A percentile compares a stretch with the other conserved stretches of the same genome.
phyloP scores from a whole-genome alignment of 2,888 invertebrate species.

The Agrypnus murinus region DNA sequence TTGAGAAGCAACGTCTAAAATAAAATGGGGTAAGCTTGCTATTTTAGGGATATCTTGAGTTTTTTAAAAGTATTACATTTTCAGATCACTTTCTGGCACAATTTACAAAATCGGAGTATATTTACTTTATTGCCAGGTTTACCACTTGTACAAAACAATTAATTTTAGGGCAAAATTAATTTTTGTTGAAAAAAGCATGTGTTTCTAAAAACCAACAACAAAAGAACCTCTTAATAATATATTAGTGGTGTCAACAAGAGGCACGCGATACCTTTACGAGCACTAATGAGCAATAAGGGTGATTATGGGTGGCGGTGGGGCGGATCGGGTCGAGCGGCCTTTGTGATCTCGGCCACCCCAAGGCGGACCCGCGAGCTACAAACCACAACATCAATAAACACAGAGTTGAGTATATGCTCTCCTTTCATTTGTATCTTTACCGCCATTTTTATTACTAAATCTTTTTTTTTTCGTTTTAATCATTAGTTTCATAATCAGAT shows the following conservation, averaged over 20 bases:
- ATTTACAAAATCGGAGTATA: too few species aligned
- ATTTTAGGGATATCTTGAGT: too few species aligned
- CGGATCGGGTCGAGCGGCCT: constrained; percentile 42
- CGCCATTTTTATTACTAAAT: constrained; percentile 32
- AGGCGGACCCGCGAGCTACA: constrained; percentile 41
- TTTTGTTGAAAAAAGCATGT: constrained; percentile 39
- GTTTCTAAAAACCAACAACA: constrained; percentile 45
- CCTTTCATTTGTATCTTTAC: constrained; percentile 23
- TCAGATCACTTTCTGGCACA: too few species aligned
- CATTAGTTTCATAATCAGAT: too few species aligned
- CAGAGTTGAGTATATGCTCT: neutral
- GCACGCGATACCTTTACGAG: constrained; percentile 58
- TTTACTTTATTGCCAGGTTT: too few species aligned
- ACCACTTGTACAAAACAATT: too few species aligned
- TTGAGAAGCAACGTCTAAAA: neutral
- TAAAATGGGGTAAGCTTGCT: too few species aligned
- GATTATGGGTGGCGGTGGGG: constrained; percentile 53
- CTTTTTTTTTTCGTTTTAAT: too few species aligned
- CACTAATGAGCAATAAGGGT: constrained; percentile 58
- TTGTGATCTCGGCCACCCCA: constrained; percentile 47
- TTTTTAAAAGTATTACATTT: too few species aligned
- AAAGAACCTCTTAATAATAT: constrained; percentile 47
- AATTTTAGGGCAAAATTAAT: constrained; percentile 11
- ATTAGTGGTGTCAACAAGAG: constrained; percentile 47
- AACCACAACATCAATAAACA: constrained; percentile 44